phyloP scores from a whole-genome alignment of 1,140 invertebrate species.

The Lordiphosa stackelbergi region DNA sequence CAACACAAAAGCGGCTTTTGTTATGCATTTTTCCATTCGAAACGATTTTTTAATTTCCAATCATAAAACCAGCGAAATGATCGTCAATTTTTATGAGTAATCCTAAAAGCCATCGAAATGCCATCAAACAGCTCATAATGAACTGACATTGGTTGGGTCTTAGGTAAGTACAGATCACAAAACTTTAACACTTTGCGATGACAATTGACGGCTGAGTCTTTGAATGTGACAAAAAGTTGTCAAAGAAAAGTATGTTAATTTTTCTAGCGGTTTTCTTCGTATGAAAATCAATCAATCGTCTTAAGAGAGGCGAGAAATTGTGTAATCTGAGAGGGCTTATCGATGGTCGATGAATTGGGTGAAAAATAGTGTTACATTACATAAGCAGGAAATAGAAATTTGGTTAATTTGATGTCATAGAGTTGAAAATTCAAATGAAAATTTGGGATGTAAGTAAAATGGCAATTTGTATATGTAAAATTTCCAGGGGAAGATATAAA shows the following conservation, averaged over 20 bases:
- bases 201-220: constrained; percentile 43
- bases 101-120: constrained; percentile 29
- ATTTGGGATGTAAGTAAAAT: not conserved
- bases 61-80: constrained; percentile 45
- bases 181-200: constrained; percentile 38
- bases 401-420: constrained; percentile 2
- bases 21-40: constrained; percentile 24
- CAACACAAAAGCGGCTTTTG: constrained; percentile 60
- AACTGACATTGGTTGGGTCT: constrained; percentile 28
- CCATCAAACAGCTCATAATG: constrained; percentile 46
- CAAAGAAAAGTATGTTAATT: constrained; percentile 50
- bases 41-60: constrained; percentile 42
- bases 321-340: constrained; percentile 60
- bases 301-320: constrained; percentile 55
- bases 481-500: no score
- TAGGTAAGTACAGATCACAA: constrained; percentile 19
- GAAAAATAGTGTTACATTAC: constrained; percentile 27
- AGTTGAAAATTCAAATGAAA: constrained; percentile 41
- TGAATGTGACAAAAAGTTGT: constrained; percentile 21
- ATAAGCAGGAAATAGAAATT: constrained; percentile 37
- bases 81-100: constrained; percentile 27
- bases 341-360: constrained; percentile 6
- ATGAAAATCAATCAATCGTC: constrained; percentile 20
- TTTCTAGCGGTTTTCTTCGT: constrained; percentile 17
- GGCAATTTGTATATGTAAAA: no score